phyloP scores from a whole-genome alignment of 2,888 invertebrate genomes.

The Spilosoma lubricipeda region DNA sequence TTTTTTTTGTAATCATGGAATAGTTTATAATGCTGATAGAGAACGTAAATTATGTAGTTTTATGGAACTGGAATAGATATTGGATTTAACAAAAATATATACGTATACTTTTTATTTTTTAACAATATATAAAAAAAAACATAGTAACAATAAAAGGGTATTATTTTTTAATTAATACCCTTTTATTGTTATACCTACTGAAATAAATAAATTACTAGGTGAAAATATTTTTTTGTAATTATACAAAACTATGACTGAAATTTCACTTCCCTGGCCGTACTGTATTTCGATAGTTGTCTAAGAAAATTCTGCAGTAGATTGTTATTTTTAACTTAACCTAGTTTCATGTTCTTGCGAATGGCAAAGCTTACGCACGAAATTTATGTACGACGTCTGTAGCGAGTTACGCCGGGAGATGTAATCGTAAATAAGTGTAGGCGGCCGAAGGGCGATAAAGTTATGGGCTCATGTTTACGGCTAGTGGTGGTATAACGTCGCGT shows the following conservation, averaged over 20 bases:
- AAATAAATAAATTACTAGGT: background rate
- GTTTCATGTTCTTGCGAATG: conserved; percentile 41
- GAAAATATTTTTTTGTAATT: background rate
- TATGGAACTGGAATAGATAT: background rate
- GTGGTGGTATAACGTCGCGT: conserved; percentile 6
- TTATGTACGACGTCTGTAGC: conserved; percentile 52
- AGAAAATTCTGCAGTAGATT: conserved; percentile 38
- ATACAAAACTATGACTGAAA: conserved; percentile 7
- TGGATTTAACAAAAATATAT: background rate
- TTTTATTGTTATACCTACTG: background rate
- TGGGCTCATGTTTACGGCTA: conserved; percentile 29
- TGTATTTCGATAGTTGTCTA: conserved; percentile 29
- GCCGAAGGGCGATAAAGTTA: conserved; percentile 52
- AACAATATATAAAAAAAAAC: background rate
- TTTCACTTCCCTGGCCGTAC: conserved; percentile 27
- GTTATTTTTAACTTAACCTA: conserved; percentile 48
- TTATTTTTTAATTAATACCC: background rate
- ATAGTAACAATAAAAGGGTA: background rate
- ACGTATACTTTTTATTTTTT: background rate
- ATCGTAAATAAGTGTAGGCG: conserved; percentile 50
- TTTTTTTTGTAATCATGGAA: too few relatives aligned
- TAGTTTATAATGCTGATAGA: background rate
- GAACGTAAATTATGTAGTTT: background rate
- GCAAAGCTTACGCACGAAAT: conserved; percentile 52
- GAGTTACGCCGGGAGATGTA: conserved; percentile 43